phyloP scores from a whole-genome alignment of 2,113 vertebrate species.

The Cebidichthys violaceus region DNA sequence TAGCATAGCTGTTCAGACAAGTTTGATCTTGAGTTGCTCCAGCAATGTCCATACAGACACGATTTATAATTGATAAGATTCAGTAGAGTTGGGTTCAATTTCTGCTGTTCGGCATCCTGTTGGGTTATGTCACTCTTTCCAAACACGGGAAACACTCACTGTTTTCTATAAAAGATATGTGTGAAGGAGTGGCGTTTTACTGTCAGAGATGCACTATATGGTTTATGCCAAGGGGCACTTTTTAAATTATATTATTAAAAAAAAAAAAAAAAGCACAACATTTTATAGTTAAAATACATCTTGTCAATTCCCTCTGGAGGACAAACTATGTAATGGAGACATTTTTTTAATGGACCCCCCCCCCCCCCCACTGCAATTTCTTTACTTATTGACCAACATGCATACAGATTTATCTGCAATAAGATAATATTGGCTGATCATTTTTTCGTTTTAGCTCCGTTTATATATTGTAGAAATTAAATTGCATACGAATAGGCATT shows the following conservation, averaged over 20 bases:
- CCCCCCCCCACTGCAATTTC: background rate
- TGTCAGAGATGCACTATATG: background rate
- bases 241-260: too few relatives aligned
- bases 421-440: background rate
- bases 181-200: background rate
- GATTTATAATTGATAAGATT: background rate
- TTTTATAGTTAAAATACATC: background rate
- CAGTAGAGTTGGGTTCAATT: background rate
- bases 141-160: background rate
- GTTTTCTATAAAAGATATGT: background rate
- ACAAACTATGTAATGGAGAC: background rate
- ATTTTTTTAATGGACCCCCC: background rate
- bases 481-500: too few relatives aligned
- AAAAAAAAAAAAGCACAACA: too few relatives aligned
- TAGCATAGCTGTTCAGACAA: slow-evolving; percentile 1
- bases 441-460: background rate
- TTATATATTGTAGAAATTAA: too few relatives aligned
- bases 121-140: background rate
- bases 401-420: background rate
- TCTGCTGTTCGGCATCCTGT: background rate
- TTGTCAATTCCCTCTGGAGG: background rate
- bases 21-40: slow-evolving; percentile 9
- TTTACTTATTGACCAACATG: background rate
- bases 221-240: background rate
- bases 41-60: background rate